Conservation (phyloP, 2,797 vertebrate genomes). For the Myiothlypis coronata region DNA sequence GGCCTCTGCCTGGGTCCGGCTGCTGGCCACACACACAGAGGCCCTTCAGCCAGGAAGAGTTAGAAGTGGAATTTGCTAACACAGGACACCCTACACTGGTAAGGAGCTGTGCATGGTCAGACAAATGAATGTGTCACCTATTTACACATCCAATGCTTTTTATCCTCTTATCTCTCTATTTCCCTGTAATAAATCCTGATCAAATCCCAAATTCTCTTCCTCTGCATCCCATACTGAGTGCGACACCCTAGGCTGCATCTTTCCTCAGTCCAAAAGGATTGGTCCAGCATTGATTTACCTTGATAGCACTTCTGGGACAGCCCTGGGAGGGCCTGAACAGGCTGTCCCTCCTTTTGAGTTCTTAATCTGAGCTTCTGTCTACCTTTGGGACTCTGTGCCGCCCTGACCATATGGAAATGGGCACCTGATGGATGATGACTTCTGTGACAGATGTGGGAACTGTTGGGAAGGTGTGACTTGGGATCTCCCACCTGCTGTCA, state of each 20-base stretch:
- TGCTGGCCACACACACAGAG: not conserved
- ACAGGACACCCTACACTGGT: not conserved
- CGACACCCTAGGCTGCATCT: not conserved
- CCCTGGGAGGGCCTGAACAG: not conserved
- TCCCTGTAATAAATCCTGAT: not conserved
- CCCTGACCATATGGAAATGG: not conserved
- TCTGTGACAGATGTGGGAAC: not conserved
- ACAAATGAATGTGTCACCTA: not conserved
- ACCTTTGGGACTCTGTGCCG: not conserved
- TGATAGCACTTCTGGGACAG: not conserved
- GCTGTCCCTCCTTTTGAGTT: not conserved
- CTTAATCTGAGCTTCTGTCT: not conserved
- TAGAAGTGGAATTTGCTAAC: not conserved
- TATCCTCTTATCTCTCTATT: not conserved
- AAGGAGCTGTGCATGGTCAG: not conserved
- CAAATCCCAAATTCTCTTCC: not conserved
- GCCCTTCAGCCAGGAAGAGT: not conserved
- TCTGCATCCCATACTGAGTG: not conserved
- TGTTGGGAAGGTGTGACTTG: not conserved
- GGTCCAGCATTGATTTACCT: not conserved
- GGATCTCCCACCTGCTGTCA: not conserved
- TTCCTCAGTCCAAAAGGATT: not conserved
- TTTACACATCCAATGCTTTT: not conserved
- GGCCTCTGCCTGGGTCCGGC: fast-evolving
- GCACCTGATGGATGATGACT: not conserved